phyloP scores from a whole-genome alignment of 2,113 vertebrate genomes.

The Alectura lathami region DNA sequence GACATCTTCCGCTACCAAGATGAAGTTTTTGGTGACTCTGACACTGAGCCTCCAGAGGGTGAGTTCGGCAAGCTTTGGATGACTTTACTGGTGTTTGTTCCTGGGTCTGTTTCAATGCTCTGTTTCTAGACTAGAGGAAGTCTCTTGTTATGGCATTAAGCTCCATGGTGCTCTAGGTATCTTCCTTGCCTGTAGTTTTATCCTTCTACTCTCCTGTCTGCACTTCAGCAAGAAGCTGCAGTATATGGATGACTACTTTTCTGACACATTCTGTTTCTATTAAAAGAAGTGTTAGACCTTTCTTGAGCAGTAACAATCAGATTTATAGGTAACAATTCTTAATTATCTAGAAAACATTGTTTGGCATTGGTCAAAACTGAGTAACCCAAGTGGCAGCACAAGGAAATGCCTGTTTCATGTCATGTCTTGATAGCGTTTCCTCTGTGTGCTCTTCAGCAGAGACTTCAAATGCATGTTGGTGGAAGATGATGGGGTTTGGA shows the following conservation, averaged over 20 bases:
- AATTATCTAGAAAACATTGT: background rate
- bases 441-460: background rate
- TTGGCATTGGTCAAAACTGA: background rate
- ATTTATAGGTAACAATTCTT: background rate
- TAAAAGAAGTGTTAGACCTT: background rate
- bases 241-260: background rate
- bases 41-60: conserved; percentile 96
- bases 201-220: background rate
- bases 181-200: background rate
- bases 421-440: background rate
- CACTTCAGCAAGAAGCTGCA: background rate
- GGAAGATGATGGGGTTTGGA: background rate
- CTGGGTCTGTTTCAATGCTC: background rate
- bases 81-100: background rate
- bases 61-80: background rate
- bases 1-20: conserved; percentile 98
- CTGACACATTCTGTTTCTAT: background rate
- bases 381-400: background rate
- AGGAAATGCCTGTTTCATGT: background rate
- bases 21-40: conserved; percentile 95
- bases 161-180: background rate
- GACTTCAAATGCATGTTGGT: background rate
- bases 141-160: background rate
- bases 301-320: background rate
- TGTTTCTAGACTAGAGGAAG: background rate